These are phyloP conservation scores for Saimiri boliviensis DNA, from an alignment of 2,113 vertebrate genomes.

Conservation along the genomic window DNA sequence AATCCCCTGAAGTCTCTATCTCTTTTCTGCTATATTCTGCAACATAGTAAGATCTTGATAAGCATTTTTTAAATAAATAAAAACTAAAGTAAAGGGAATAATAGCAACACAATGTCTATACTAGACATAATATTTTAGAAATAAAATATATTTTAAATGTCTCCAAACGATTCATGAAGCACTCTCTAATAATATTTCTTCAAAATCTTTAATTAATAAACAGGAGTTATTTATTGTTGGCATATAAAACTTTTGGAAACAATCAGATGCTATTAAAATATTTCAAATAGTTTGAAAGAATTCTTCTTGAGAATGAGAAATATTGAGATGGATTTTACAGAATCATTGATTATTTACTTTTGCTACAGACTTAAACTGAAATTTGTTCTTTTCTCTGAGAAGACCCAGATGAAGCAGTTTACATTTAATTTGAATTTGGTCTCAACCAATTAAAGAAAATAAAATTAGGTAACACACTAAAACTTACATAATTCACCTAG, in stretches of 20 bases:
- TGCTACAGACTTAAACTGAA: neutral
- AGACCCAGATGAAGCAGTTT: neutral
- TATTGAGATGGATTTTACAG: neutral
- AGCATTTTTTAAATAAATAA: neutral
- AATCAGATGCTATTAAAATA: neutral
- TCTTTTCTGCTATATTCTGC: neutral
- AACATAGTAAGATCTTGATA: neutral
- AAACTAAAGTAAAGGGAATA: neutral
- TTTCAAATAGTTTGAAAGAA: slow-evolving; percentile 16
- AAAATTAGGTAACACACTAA: neutral
- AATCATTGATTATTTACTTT: neutral
- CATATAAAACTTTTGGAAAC: neutral
- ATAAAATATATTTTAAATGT: neutral
- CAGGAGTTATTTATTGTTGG: neutral
- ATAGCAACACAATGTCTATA: neutral
- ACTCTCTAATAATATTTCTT: neutral
- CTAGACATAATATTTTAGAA: neutral
- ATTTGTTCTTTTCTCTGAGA: neutral
- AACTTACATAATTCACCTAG: neutral
- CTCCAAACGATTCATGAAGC: neutral
- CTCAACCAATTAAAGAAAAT: neutral
- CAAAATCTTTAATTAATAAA: neutral
- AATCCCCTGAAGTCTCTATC: neutral
- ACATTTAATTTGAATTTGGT: neutral
- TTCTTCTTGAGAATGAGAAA: neutral